Evolutionary conservation across 2,888 invertebrate species (phyloP).

Genomic region (Flabesymbios commensalis): DNA sequence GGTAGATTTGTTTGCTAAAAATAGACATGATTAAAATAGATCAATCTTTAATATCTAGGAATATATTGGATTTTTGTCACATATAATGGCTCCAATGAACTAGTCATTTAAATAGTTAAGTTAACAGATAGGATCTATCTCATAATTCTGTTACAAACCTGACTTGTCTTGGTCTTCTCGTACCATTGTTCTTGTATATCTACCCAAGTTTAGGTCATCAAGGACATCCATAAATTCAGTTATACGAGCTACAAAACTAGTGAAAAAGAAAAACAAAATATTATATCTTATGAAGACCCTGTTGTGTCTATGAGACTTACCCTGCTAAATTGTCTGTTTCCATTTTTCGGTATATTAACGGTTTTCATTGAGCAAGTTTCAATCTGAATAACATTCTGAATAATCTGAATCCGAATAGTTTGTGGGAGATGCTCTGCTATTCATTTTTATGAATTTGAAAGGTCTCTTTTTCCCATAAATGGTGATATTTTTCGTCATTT

Average conservation of each 20-base stretch:
- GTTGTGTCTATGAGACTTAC: no score
- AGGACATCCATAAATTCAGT: slow-evolving; percentile 86
- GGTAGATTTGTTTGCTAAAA: slow-evolving; percentile 6
- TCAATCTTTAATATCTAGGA: not conserved
- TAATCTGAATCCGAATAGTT: no score
- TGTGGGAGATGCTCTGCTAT: no score
- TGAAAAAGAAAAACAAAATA: slow-evolving; percentile 4
- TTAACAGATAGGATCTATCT: not conserved
- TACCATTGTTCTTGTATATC: slow-evolving; percentile 74
- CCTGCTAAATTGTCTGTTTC: no score
- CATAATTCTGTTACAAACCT: not conserved
- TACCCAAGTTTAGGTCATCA: slow-evolving; percentile 69
- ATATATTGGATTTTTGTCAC: not conserved
- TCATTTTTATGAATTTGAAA: no score
- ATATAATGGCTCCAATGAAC: no score
- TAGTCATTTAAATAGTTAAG: no score
- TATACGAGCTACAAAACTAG: slow-evolving; percentile 82
- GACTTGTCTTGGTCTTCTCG: slow-evolving; percentile 2
- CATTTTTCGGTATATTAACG: no score
- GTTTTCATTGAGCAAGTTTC: no score
- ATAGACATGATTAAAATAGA: not conserved
- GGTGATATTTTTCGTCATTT: no score
- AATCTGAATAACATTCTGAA: no score
- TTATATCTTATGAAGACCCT: not conserved
- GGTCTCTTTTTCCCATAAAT: no score